These are phyloP conservation scores for Craterocephalus amniculus DNA, from an alignment of 2,797 vertebrate genomes.

Conservation along the genomic window DNA sequence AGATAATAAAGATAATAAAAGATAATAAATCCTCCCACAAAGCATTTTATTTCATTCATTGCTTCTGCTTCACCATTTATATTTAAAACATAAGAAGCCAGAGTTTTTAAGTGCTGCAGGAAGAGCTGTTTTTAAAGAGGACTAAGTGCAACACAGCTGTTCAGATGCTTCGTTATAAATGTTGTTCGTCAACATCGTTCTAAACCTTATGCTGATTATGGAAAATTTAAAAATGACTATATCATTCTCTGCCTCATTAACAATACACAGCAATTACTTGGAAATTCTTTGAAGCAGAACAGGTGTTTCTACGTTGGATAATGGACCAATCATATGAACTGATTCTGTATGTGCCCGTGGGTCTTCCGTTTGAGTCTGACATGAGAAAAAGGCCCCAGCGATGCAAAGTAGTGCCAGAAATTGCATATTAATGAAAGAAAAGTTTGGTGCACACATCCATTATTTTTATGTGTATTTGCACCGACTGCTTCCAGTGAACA, in stretches of 20 bases:
- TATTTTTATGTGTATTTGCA: not conserved
- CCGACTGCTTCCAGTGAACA: conserved; percentile 28
- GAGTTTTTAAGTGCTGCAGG: not conserved
- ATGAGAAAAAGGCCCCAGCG: not conserved
- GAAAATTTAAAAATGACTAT: not conserved
- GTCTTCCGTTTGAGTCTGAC: not conserved
- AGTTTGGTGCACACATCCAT: no score
- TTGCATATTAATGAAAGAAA: not conserved
- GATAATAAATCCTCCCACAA: conserved; percentile 9
- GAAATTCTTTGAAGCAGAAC: not conserved
- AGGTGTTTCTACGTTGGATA: not conserved
- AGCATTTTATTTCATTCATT: conserved; percentile 16
- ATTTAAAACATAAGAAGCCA: not conserved
- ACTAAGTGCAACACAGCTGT: not conserved
- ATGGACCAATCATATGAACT: not conserved
- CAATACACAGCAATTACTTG: not conserved
- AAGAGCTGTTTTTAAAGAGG: not conserved
- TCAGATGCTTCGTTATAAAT: not conserved
- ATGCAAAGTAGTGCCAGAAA: not conserved
- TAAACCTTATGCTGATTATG: not conserved
- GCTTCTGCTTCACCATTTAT: not conserved
- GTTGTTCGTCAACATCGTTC: not conserved
- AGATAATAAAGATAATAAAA: no score
- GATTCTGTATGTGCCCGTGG: not conserved
- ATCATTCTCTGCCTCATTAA: conserved; percentile 13